Evolutionary conservation across 2,113 vertebrate species (phyloP).

Genomic region (Macrotus californicus): DNA sequence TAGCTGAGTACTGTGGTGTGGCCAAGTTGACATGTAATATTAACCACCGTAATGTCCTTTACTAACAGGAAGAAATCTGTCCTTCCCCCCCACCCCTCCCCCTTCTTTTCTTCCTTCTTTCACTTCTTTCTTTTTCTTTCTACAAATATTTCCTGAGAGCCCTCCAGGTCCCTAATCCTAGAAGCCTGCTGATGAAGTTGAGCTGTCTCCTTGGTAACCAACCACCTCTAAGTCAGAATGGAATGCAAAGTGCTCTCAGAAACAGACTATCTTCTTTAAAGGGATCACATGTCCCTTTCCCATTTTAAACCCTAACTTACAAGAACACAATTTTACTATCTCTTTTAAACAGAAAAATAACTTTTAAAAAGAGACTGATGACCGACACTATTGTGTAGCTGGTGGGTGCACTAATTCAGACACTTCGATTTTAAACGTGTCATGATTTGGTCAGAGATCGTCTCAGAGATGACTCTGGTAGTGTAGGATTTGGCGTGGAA

Average conservation of each 20-base stretch:
- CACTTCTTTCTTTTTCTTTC: slow-evolving; percentile 8
- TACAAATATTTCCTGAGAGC: slow-evolving; percentile 50
- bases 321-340: slow-evolving; percentile 21
- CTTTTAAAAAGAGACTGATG: slow-evolving; percentile 29
- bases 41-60: not conserved
- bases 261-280: slow-evolving; percentile 44
- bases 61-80: not conserved
- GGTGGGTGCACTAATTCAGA: not conserved
- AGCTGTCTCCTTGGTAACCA: slow-evolving; percentile 73
- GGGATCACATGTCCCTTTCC: slow-evolving; percentile 33
- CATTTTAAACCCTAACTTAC: slow-evolving; percentile 46
- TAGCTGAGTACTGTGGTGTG: not conserved
- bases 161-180: slow-evolving; percentile 50
- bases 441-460: not conserved
- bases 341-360: slow-evolving; percentile 45
- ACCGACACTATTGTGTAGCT: not conserved
- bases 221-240: slow-evolving; percentile 60
- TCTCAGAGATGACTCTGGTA: slow-evolving; percentile 28
- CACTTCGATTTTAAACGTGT: slow-evolving; percentile 20
- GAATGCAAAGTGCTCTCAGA: slow-evolving; percentile 42
- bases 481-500: slow-evolving; percentile 26
- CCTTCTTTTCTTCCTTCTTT: not conserved
- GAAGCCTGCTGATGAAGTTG: slow-evolving; percentile 60
- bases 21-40: not conserved
- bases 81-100: no score